phyloP scores from a whole-genome alignment of 2,113 vertebrate genomes.

The Bungarus multicinctus region DNA sequence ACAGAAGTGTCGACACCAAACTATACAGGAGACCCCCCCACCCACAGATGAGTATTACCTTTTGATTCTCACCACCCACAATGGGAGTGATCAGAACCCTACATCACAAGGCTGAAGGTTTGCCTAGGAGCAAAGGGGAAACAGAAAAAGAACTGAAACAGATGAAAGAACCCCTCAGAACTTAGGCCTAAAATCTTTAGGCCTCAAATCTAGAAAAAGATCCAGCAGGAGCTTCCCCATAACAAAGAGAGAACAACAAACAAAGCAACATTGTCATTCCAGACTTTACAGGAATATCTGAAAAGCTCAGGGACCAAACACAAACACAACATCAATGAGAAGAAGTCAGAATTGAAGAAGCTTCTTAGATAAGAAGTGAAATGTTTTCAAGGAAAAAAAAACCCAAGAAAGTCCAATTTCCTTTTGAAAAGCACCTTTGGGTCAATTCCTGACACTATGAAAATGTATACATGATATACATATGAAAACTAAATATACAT shows the following conservation, averaged over 20 bases:
- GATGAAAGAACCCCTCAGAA: background rate
- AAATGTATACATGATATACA: no score
- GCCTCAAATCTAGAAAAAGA: background rate
- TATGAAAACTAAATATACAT: slow-evolving; percentile 42
- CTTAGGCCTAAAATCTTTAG: background rate
- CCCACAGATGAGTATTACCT: background rate
- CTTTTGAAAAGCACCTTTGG: background rate
- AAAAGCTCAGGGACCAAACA: background rate
- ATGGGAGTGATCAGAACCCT: background rate
- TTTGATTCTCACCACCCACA: background rate
- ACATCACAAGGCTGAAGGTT: background rate
- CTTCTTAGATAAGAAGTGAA: background rate
- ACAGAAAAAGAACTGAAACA: background rate
- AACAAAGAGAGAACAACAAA: background rate
- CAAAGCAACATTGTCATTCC: background rate
- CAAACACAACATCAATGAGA: background rate
- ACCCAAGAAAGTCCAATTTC: background rate
- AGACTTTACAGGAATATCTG: background rate
- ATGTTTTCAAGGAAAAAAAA: background rate
- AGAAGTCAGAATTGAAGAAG: background rate
- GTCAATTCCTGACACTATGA: background rate
- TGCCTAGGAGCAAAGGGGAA: background rate
- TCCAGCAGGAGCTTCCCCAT: background rate
- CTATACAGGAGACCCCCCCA: background rate
- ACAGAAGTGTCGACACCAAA: background rate